phyloP scores from a whole-genome alignment of 2,888 invertebrate species.

The Nymphalis urticae region DNA sequence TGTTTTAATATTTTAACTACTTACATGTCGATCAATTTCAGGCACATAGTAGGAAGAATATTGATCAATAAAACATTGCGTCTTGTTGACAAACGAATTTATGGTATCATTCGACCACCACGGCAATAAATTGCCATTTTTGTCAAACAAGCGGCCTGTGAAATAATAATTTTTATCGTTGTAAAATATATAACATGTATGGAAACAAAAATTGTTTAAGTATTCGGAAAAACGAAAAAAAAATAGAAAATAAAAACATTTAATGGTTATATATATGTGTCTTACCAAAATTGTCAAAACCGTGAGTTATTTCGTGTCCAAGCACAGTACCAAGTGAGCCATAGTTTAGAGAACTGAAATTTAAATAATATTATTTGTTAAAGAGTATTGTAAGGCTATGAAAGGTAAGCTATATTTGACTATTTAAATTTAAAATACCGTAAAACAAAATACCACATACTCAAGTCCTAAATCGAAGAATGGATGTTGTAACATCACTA shows the following conservation, averaged over 20 bases:
- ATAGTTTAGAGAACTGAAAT: conserved; percentile 88
- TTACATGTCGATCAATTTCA: conserved; percentile 83
- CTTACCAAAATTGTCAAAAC: conserved; percentile 79
- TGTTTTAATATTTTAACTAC: conserved; percentile 42
- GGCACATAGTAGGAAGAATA: conserved; percentile 86
- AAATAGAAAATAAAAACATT: too few species aligned
- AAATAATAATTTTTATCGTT: not conserved
- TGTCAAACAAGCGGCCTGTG: conserved; percentile 90
- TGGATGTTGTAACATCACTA: conserved; percentile 91
- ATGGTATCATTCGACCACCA: conserved; percentile 95
- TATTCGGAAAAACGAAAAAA: too few species aligned
- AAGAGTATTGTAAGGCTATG: not conserved
- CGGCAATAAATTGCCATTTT: conserved; percentile 90
- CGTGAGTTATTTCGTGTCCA: conserved; percentile 87
- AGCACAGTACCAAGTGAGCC: conserved; percentile 90
- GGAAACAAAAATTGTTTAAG: too few species aligned
- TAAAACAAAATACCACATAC: conserved; percentile 79
- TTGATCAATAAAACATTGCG: conserved; percentile 92
- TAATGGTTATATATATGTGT: not conserved
- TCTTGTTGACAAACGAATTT: conserved; percentile 86
- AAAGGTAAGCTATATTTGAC: not conserved
- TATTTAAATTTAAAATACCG: not conserved
- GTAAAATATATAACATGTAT: not conserved
- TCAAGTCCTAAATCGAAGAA: conserved; percentile 92
- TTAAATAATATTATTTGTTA: not conserved